A percentile compares a stretch with the other conserved stretches of the same genome.
Evolutionary conservation across 2,888 invertebrate genomes (phyloP).

Genomic region (Drosophila acutilabella): DNA sequence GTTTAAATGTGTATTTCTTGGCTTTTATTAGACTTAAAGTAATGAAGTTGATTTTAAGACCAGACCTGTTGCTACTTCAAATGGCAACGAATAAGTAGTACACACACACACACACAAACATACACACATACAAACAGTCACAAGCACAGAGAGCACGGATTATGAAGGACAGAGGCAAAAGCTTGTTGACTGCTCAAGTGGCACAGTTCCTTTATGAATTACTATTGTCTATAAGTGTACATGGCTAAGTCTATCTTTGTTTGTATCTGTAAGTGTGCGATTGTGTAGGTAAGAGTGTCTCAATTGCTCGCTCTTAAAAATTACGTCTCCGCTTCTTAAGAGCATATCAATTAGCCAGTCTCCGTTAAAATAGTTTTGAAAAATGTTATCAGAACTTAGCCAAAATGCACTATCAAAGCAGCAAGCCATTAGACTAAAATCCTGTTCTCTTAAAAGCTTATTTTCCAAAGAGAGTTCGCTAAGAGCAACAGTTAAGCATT

Average conservation of each 20-base stretch:
- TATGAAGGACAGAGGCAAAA: constrained; percentile 70
- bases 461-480: constrained; percentile 33
- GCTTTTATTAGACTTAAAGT: neutral
- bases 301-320: constrained; percentile 49
- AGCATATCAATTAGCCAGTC: constrained; percentile 59
- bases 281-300: constrained; percentile 26
- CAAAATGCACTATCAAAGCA: constrained; percentile 11
- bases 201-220: constrained; percentile 64
- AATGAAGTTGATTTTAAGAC: constrained; percentile 9
- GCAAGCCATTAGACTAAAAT: constrained; percentile 4
- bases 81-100: constrained; percentile 49
- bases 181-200: constrained; percentile 79
- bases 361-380: constrained; percentile 33
- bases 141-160: constrained; percentile 33
- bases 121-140: constrained; percentile 7
- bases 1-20: neutral
- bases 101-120: constrained; percentile 23
- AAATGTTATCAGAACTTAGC: constrained; percentile 16
- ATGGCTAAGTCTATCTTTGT: neutral
- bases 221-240: constrained; percentile 24
- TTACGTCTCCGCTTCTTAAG: constrained; percentile 46
- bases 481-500: constrained; percentile 31
- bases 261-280: constrained; percentile 2
- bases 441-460: constrained; percentile 68
- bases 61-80: constrained; percentile 70